Conservation (phyloP, 2,888 invertebrate species). For the Sabatieria punctata region DNA sequence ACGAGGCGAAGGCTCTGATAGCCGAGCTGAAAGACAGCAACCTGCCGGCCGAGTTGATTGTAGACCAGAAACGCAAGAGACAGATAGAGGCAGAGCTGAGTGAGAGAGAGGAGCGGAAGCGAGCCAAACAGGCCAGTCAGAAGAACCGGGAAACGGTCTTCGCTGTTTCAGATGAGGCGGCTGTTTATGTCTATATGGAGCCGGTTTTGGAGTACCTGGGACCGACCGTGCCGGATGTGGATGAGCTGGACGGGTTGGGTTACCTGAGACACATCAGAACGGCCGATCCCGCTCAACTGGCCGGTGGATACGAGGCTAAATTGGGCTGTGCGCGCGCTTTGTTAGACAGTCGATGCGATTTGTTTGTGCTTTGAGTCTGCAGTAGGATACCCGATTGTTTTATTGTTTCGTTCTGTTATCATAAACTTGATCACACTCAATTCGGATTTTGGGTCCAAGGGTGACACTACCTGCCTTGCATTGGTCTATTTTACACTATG, state of each 20-base stretch:
- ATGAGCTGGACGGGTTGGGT: not conserved
- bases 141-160: slow-evolving; percentile 11
- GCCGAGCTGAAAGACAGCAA: slow-evolving; percentile 5
- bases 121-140: slow-evolving; percentile 12
- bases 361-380: not conserved
- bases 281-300: slow-evolving; percentile 14
- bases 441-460: too few species aligned
- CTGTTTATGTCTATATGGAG: slow-evolving; percentile 38
- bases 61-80: slow-evolving; percentile 48
- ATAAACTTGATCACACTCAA: too few species aligned
- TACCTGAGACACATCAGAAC: slow-evolving; percentile 14
- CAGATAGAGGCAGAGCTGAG: slow-evolving; percentile 35
- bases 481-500: too few species aligned
- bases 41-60: slow-evolving; percentile 13
- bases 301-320: slow-evolving; percentile 21
- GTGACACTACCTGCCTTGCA: too few species aligned
- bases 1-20: slow-evolving; percentile 18
- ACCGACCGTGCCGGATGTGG: not conserved
- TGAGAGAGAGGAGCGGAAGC: slow-evolving; percentile 19
- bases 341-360: slow-evolving; percentile 15
- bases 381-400: too few species aligned
- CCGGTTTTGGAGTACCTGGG: too few species aligned
- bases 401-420: too few species aligned
- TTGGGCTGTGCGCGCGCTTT: slow-evolving; percentile 21
- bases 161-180: slow-evolving; percentile 49